Base-by-base conservation (phyloP, 2,113 vertebrate genomes). In the Desmodus rotundus region DNA sequence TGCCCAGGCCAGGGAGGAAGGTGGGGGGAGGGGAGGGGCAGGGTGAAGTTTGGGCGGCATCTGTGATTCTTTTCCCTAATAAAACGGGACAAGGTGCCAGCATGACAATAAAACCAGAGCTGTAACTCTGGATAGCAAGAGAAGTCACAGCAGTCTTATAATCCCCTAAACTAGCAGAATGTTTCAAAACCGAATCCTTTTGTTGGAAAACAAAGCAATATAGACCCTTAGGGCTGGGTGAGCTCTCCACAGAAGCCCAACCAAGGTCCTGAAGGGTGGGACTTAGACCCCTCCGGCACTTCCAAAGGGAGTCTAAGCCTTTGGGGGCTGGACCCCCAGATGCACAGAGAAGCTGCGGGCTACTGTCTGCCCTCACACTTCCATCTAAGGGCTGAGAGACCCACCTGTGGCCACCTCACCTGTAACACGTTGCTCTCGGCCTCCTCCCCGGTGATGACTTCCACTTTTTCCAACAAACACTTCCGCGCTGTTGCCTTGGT, bases 401-500 rank as follows among this genome's bases (percentile, higher is more conserved):
- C 38, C 12, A 13, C 15, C 14, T 5, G 24, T 3, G 5, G 33
- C 74, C 24, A 3, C 43, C 98, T 98, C 96, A 99, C 99, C 99
- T 99, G 99, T 91, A 99, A 97, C 54, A 99, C 99, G 0, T 99
- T 99, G 98, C 99, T 99, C 98, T 99, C 99, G 0, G 99, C 99
- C 97, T 99, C 99, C 97, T 99, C 99, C 54, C 99, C 99, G 0
- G 99, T 99, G 97, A 99, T 99, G 87, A 99, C 99, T 58, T 99
- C 99, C 4, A 99, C 99, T 96, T 99, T 99, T 85, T 99, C 99
- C 97, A 99, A 98, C 91, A 99, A 98, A 98, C 99, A 99, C 98
- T 99, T 99, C 98, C 99, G 99, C 76, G 99, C 99, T 36, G 99
- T 99, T 58, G 99, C 99, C 99, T 99, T 99, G 97, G 99, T 99